Evolutionary conservation across 2,797 vertebrate genomes (phyloP).

Genomic region (Enteromius thamalakanensis): DNA sequence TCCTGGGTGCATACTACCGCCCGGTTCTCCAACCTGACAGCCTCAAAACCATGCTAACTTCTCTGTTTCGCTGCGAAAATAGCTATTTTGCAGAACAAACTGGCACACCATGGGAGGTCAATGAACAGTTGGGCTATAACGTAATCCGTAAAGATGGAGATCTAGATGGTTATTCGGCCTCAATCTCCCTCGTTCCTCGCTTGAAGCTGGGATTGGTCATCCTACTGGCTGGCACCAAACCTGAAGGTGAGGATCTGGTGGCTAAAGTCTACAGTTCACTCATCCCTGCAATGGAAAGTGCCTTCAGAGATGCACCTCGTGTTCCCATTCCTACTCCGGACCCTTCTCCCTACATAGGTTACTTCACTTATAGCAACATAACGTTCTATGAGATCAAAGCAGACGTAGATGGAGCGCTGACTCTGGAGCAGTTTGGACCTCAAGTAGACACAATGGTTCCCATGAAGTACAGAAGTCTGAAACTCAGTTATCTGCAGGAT

Average conservation of each 20-base stretch:
- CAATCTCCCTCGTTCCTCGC: constrained; percentile 84
- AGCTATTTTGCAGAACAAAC: constrained; percentile 89
- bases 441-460: constrained; percentile 83
- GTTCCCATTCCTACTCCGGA: constrained; percentile 77
- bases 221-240: constrained; percentile 86
- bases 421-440: constrained; percentile 91
- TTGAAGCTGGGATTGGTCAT: constrained; percentile 86
- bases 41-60: constrained; percentile 85
- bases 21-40: constrained; percentile 80
- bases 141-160: constrained; percentile 89
- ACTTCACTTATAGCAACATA: constrained; percentile 87
- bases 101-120: constrained; percentile 91
- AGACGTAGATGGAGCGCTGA: constrained; percentile 76
- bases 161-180: constrained; percentile 87
- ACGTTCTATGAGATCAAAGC: constrained; percentile 90
- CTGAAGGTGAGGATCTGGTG: constrained; percentile 77
- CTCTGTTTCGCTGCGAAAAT: constrained; percentile 79
- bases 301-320: constrained; percentile 78
- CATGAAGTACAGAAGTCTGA: constrained; percentile 81
- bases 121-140: constrained; percentile 83
- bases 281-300: constrained; percentile 84
- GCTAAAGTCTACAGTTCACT: constrained; percentile 77
- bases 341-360: constrained; percentile 82
- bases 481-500: constrained; percentile 84
- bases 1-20: constrained; percentile 78